A percentile compares a stretch with the other conserved stretches of the same genome.
Conservation (phyloP, 2,113 vertebrate genomes). For the Salvelinus fontinalis region DNA sequence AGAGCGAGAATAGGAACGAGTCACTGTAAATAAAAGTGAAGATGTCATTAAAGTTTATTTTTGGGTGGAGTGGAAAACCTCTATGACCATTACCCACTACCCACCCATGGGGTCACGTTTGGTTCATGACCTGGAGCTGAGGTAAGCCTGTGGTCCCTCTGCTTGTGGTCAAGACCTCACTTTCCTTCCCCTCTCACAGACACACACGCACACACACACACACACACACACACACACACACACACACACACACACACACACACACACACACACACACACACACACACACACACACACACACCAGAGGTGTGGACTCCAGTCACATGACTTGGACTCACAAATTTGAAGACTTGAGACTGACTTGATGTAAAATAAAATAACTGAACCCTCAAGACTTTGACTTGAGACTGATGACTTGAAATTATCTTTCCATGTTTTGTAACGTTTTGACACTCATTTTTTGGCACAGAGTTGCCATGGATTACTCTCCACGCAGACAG, state of each 20-base stretch:
- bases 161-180: not conserved
- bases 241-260: constrained; percentile 11
- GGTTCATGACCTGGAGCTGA: constrained; percentile 1
- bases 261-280: constrained; percentile 5
- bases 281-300: constrained; percentile 18
- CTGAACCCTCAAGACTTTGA: too few relatives aligned
- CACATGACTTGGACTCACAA: not conserved
- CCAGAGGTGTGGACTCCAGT: too few relatives aligned
- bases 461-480: too few relatives aligned
- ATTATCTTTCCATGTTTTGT: too few relatives aligned
- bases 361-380: too few relatives aligned
- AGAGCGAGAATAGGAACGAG: not conserved
- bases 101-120: constrained; percentile 3
- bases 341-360: too few relatives aligned
- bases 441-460: too few relatives aligned
- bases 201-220: constrained; percentile 9
- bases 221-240: constrained; percentile 15
- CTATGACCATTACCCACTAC: not conserved
- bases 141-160: not conserved
- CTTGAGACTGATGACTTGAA: too few relatives aligned
- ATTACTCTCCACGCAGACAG: too few relatives aligned
- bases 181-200: not conserved
- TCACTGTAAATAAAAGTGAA: not conserved
- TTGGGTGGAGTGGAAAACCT: constrained; percentile 14
- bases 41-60: not conserved